These are phyloP conservation scores for Rhinogobio ventralis DNA, from an alignment of 2,797 vertebrate genomes.

Conservation along the genomic window DNA sequence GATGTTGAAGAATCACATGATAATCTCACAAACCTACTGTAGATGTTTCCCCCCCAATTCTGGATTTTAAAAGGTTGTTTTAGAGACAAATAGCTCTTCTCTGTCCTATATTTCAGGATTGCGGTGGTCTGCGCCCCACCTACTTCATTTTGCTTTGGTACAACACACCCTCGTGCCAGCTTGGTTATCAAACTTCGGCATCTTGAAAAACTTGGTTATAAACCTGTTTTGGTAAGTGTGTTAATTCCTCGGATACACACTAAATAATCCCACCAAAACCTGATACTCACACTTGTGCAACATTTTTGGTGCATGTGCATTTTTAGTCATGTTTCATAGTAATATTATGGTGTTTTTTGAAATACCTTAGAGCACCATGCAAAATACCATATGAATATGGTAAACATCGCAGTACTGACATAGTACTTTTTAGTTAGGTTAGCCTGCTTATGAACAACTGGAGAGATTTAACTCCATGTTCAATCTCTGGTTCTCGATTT, in stretches of 20 bases:
- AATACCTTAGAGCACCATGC: not conserved
- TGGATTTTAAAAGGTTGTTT: not conserved
- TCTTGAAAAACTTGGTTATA: slow-evolving; percentile 84
- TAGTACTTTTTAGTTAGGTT: not conserved
- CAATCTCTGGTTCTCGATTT: not conserved
- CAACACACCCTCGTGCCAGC: slow-evolving; percentile 75
- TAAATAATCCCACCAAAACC: not conserved
- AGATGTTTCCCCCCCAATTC: not conserved
- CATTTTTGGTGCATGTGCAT: no score
- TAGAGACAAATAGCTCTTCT: not conserved
- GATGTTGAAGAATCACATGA: not conserved
- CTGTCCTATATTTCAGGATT: slow-evolving; percentile 74
- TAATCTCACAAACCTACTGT: no score
- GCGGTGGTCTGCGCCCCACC: slow-evolving; percentile 80
- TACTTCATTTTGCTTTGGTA: slow-evolving; percentile 80
- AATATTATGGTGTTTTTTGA: not conserved
- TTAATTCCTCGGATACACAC: not conserved
- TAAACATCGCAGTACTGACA: not conserved
- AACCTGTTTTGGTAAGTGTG: slow-evolving; percentile 83
- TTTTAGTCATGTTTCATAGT: no score
- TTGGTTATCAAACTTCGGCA: slow-evolving; percentile 85
- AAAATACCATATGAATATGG: not conserved
- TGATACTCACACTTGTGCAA: not conserved
- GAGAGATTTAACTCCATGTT: not conserved
- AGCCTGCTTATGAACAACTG: not conserved